Evolutionary conservation across 2,888 invertebrate species (phyloP).

Genomic region (Saturnia pavonia): DNA sequence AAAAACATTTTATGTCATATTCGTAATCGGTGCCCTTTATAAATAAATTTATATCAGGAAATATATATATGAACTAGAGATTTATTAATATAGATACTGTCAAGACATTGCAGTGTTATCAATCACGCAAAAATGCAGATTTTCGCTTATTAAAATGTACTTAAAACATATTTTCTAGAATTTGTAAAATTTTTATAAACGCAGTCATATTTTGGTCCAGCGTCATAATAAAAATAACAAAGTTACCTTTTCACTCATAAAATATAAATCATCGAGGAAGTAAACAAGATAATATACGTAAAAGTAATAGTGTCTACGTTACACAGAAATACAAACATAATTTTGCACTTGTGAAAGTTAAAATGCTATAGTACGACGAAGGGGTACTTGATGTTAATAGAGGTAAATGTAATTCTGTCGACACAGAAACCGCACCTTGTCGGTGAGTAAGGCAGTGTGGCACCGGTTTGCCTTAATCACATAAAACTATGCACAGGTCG

Average conservation of each 20-base stretch:
- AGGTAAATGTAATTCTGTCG: neutral
- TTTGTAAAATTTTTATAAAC: neutral
- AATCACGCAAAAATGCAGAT: neutral
- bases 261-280: neutral
- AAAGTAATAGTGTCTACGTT: slow-evolving; percentile 4
- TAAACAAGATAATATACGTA: slow-evolving; percentile 7
- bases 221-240: neutral
- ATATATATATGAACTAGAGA: neutral
- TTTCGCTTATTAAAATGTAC: neutral
- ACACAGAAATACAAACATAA: neutral
- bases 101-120: neutral
- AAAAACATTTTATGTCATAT: too few species aligned
- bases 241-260: neutral
- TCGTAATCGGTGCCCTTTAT: too few species aligned
- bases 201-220: neutral
- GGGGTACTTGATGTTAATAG: neutral
- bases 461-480: slow-evolving; percentile 3
- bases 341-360: neutral
- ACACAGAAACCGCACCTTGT: slow-evolving; percentile 9
- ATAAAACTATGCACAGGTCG: slow-evolving; percentile 5
- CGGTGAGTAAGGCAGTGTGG: slow-evolving; percentile 7
- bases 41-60: too few species aligned
- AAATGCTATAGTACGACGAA: neutral
- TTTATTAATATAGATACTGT: neutral
- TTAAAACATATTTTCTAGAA: neutral